Evolutionary conservation across 2,888 invertebrate genomes (phyloP).

Genomic region (Hypolimnas misippus): DNA sequence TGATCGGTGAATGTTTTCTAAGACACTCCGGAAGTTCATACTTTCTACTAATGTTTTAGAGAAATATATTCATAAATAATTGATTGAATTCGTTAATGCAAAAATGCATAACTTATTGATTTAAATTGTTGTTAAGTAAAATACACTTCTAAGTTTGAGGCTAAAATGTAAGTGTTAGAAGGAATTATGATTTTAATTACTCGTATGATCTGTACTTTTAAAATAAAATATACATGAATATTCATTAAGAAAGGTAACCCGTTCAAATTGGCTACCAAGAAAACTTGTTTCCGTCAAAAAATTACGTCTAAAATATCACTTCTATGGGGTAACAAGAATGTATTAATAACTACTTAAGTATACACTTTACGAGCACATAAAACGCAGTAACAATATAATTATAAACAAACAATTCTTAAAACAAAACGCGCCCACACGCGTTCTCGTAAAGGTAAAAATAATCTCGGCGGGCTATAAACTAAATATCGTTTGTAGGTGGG

Average conservation of each 20-base stretch:
- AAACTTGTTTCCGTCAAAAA: not conserved
- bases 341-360: not conserved
- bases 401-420: conserved; percentile 22
- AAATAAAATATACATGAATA: too few relatives aligned
- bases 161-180: too few relatives aligned
- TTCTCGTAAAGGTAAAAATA: conserved; percentile 41
- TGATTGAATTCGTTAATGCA: too few relatives aligned
- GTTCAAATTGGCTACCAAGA: too few relatives aligned
- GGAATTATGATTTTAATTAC: too few relatives aligned
- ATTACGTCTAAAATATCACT: not conserved
- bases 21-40: not conserved
- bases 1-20: not conserved
- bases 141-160: too few relatives aligned
- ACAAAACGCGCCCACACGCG: conserved; percentile 37
- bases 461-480: conserved; percentile 40
- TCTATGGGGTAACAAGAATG: not conserved
- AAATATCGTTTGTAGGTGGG: conserved; percentile 42
- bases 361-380: not conserved
- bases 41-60: conserved; percentile 8
- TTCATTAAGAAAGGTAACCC: too few relatives aligned
- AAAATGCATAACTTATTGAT: too few relatives aligned
- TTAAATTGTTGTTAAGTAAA: too few relatives aligned
- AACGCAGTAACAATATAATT: conserved; percentile 7
- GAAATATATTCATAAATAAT: not conserved
- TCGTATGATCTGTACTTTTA: too few relatives aligned